These are phyloP conservation scores for Marisa cornuarietis DNA, from an alignment of 1,140 invertebrate genomes.

Conservation along the genomic window DNA sequence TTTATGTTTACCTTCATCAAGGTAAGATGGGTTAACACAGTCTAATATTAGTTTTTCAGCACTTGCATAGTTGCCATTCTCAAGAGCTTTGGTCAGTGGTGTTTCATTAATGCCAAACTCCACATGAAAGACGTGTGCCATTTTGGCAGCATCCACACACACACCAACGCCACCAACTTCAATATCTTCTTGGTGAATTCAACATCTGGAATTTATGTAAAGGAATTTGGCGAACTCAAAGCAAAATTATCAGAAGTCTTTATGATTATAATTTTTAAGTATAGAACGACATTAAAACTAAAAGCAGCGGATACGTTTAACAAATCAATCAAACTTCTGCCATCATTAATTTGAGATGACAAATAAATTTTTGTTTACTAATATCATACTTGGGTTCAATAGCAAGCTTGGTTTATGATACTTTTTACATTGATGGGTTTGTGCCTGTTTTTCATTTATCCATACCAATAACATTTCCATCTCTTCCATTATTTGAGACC, in stretches of 20 bases:
- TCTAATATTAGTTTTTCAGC: constrained; percentile 56
- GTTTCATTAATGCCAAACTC: constrained; percentile 64
- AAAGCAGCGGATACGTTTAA: too few species aligned
- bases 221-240: background rate
- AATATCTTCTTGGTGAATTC: background rate
- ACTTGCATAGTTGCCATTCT: constrained; percentile 47
- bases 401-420: too few species aligned
- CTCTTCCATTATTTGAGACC: too few species aligned
- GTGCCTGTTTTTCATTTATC: too few species aligned
- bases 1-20: constrained; percentile 56
- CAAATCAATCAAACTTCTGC: too few species aligned
- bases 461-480: too few species aligned
- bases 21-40: constrained; percentile 48
- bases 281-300: too few species aligned
- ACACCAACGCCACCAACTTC: background rate
- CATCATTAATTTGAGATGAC: too few species aligned
- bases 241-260: background rate
- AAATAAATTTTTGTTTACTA: too few species aligned
- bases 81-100: constrained; percentile 48
- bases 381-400: too few species aligned
- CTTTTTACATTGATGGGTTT: too few species aligned
- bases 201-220: background rate
- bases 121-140: constrained; percentile 58
- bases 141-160: background rate
- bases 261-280: background rate